Base-by-base conservation (phyloP, 2,113 vertebrate genomes). In the Ophiodon elongatus region DNA sequence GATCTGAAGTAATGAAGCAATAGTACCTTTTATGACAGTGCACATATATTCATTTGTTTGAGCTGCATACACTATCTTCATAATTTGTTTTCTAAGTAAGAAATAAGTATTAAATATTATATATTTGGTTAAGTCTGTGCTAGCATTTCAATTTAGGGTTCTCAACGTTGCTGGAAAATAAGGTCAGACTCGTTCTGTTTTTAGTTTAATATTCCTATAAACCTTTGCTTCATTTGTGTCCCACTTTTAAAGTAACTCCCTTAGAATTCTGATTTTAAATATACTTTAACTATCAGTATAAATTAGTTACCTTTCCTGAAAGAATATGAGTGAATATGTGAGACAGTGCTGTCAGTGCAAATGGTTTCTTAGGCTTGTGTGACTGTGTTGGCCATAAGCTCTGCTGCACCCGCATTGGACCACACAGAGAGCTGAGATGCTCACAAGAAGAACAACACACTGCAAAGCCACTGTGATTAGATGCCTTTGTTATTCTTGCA, bases 401-500 rank as follows among this genome's bases (percentile, higher is more conserved):
- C 33, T 85, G 23, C 81, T 71, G 59, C 3, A 37, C 79, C 69
- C 19, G 73, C 50, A 67, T 75, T 23, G 27, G 76, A 84, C 70
- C 78, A 69, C 85, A 89, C 71, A 87, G 21, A 41, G 23, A 52
- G 73, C 23, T 17, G 77, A 80, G 37, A 70, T 57, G 43, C 56
- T 83, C 64, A 29, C 67, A 80, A 67, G 37, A 82, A 82, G 15
- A 83, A 41, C 73, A 78, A 85, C 25, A 71, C 9, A 72, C n/a
- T 41, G 71, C 60, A 50, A 69, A 74, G 63, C 70, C 17, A 2
- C 41, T 78, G 64, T 65, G 80, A 87, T 90, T 83, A 80, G 27
- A 76, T 35, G 8, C 9, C 0, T 87, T 84, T 89, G 64, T 73
- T 86, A 82, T 87, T 81, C 41, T 76, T 83, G 75, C 59, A 73